phyloP scores from a whole-genome alignment of 2,888 invertebrate genomes.

The Protodeltote pygarga region DNA sequence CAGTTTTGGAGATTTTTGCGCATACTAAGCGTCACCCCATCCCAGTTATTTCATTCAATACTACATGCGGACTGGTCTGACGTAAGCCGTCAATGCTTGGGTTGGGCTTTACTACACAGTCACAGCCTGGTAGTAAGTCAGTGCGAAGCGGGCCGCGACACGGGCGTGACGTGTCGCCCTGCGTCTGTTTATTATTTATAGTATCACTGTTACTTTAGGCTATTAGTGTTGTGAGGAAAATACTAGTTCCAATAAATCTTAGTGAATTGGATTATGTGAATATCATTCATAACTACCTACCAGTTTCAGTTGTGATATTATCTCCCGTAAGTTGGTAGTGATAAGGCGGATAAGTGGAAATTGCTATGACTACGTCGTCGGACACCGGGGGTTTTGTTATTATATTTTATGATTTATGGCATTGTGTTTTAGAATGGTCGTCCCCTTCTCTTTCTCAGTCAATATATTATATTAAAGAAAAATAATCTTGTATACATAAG shows the following conservation, averaged over 20 bases:
- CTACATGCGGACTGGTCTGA: constrained; percentile 69
- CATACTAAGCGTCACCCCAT: constrained; percentile 42
- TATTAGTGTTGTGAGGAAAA: constrained; percentile 52
- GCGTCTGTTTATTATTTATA: constrained; percentile 40
- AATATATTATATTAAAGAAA: constrained; percentile 2
- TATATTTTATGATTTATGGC: constrained; percentile 53
- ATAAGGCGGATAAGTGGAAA: constrained; percentile 79
- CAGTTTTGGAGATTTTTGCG: constrained; percentile 6
- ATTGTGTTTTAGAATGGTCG: constrained; percentile 33
- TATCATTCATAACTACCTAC: constrained; percentile 48
- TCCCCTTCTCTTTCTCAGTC: constrained; percentile 14
- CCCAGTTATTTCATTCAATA: constrained; percentile 75
- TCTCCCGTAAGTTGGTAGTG: constrained; percentile 70
- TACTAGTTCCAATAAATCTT: constrained; percentile 17
- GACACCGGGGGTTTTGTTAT: constrained; percentile 60
- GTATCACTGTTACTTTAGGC: constrained; percentile 43
- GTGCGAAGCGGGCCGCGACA: constrained; percentile 71
- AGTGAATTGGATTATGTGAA: constrained; percentile 48
- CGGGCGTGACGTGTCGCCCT: constrained; percentile 62
- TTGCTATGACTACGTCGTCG: constrained; percentile 75
- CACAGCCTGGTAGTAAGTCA: constrained; percentile 59
- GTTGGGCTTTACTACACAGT: constrained; percentile 65
- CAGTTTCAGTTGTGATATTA: constrained; percentile 58
- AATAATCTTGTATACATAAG: constrained; percentile 1
- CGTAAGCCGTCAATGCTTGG: constrained; percentile 77